Evolutionary conservation across 2,113 vertebrate species (phyloP).

Genomic region (Smithornis capensis): DNA sequence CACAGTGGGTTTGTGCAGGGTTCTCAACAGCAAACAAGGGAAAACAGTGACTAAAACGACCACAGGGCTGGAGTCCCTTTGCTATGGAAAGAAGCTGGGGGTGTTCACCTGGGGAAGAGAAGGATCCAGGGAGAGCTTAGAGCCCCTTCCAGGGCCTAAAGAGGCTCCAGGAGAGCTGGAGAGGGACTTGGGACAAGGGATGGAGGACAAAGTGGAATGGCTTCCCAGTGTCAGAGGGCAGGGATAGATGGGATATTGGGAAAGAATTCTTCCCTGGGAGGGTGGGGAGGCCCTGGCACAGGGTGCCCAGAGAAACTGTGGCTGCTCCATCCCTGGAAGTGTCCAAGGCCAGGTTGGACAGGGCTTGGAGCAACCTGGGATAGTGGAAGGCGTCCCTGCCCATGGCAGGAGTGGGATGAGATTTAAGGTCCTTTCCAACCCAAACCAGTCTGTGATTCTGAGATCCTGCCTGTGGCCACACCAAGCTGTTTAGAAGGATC

Average conservation of each 20-base stretch:
- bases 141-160: background rate
- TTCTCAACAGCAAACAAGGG: background rate
- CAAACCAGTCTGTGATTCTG: background rate
- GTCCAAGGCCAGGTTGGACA: background rate
- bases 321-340: background rate
- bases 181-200: background rate
- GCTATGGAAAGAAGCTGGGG: background rate
- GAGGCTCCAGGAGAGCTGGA: background rate
- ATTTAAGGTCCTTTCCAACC: background rate
- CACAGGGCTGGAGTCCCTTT: background rate
- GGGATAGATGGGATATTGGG: fast-evolving
- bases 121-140: fast-evolving
- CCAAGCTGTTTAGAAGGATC: background rate
- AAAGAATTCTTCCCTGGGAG: background rate
- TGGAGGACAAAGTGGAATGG: background rate
- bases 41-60: background rate
- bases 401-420: fast-evolving
- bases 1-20: background rate
- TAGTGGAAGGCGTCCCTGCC: background rate
- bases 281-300: background rate
- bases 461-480: background rate
- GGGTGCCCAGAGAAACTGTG: background rate
- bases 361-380: background rate
- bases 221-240: background rate
- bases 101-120: background rate